Percentiles rank a stretch among this genome's conserved stretches.
phyloP scores from a whole-genome alignment of 2,888 invertebrate species.

The Phyllotreta cruciferae region DNA sequence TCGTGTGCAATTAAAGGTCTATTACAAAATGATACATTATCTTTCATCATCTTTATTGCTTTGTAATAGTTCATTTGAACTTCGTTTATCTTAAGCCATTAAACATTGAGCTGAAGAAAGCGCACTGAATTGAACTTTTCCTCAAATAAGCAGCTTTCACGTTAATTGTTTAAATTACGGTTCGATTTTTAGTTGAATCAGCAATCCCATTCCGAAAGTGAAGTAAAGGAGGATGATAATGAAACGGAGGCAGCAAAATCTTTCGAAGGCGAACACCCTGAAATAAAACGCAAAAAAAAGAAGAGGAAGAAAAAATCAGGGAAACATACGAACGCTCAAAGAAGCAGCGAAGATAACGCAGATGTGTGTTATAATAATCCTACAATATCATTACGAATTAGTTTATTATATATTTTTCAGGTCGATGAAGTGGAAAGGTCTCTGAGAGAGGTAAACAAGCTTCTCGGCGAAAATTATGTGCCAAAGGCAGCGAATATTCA shows the following conservation, averaged over 20 bases:
- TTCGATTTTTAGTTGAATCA: slow-evolving; percentile 65
- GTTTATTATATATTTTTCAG: slow-evolving; percentile 43
- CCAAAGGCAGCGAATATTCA: slow-evolving; percentile 38
- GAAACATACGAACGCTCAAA: slow-evolving; percentile 61
- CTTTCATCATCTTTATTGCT: too few relatives aligned
- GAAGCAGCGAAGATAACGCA: slow-evolving; percentile 71
- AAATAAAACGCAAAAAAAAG: slow-evolving; percentile 64
- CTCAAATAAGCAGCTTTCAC: too few relatives aligned
- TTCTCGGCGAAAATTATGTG: slow-evolving; percentile 65
- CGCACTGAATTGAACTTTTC: too few relatives aligned
- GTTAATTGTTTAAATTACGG: neutral
- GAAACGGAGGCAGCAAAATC: slow-evolving; percentile 68
- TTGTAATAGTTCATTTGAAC: neutral
- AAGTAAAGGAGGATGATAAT: slow-evolving; percentile 73
- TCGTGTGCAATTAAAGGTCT: neutral
- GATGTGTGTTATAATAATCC: slow-evolving; percentile 60
- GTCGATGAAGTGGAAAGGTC: slow-evolving; percentile 74
- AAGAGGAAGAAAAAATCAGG: slow-evolving; percentile 71
- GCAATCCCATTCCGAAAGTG: slow-evolving; percentile 72
- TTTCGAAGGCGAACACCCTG: slow-evolving; percentile 60
- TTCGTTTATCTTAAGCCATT: neutral
- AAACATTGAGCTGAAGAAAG: too few relatives aligned
- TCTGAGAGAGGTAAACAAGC: slow-evolving; percentile 71
- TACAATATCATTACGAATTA: slow-evolving; percentile 20
- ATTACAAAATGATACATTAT: too few relatives aligned